Evolutionary conservation across 2,888 invertebrate genomes (phyloP).

Genomic region (Cataglyphis rosenhaueri): DNA sequence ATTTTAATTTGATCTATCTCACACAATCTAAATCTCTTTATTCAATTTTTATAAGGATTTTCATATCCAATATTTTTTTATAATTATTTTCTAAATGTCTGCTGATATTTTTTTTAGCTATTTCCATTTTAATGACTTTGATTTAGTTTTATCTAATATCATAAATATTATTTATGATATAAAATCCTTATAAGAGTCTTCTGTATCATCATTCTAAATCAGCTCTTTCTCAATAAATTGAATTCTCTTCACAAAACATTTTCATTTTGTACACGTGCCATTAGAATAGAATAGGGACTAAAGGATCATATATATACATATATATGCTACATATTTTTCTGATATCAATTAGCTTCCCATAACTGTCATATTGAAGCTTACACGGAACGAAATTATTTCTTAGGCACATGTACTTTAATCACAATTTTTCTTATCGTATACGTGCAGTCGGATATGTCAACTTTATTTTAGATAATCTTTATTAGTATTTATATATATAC

Average conservation of each 20-base stretch:
- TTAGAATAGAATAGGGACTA: no score
- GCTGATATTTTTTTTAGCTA: neutral
- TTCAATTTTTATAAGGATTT: neutral
- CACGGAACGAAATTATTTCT: conserved; percentile 39
- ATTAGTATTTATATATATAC: neutral
- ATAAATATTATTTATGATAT: neutral
- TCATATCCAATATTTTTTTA: neutral
- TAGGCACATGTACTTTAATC: conserved; percentile 33
- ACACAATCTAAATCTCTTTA: neutral
- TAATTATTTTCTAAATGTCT: neutral
- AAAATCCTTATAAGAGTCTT: neutral
- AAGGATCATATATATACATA: neutral
- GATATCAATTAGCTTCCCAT: neutral
- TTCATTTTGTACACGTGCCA: no score
- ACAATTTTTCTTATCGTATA: conserved; percentile 40
- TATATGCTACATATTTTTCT: conserved; percentile 8
- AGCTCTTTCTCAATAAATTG: neutral
- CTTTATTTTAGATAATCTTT: conserved; percentile 2
- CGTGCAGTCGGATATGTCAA: neutral
- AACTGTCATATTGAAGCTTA: conserved; percentile 49
- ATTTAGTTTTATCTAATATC: neutral
- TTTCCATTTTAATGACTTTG: neutral
- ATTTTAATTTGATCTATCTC: neutral
- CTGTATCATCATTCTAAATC: neutral
- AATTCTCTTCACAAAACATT: no score